Evolutionary conservation across 64 coral and sea anemone species (phyloP), one percentile per base, ranked within the genome.

Genomic region (Porites australiensis): DNA sequence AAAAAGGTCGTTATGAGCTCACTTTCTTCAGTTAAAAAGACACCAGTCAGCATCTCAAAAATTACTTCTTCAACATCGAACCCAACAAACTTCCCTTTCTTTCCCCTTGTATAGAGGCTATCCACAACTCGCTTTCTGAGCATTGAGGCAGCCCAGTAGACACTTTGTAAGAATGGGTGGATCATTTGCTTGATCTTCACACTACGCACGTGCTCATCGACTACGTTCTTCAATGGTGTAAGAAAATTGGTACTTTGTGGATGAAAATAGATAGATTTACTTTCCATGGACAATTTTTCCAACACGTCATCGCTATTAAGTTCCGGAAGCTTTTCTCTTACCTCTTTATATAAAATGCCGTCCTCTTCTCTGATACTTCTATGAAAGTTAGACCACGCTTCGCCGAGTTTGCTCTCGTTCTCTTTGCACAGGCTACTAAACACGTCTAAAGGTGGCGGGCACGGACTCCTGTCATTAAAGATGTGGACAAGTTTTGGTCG

Each of bases 401-500:
- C 79, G 19, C 79, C 27, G n/a, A 72, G 81, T 11, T 87, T 44
- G 22, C 77, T 47, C 11, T 66, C 37, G 50, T 74, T 83, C 21
- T 87, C 20, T 51, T 75, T 15, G 9, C 27, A n/a, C 20, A 43
- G 63, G 15, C 6, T 3, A 46, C 19, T 9, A 64, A 64, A 44
- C 44, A n/a, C 13, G 47, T 48, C 21, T 0, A 4, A 58, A 0
- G 12, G 54, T 6, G 54, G 12, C 7, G 12, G 12, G 7, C 7
- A 57, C 54, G 54, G 54, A 23, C 10, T 0, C 62, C 86, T 72
- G 47, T 88, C 67, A 48, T 88, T 88, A 5, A 55, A 19, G 0
- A 88, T 7, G n/a, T 73, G 67, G 8, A 93, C 54, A 15, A 93
- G 51, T 77, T 93, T 93, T 70, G 90, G 90, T 50, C 90, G 82